These are phyloP conservation scores for Hemichromis elongatus DNA, from an alignment of 2,113 vertebrate genomes.

Conservation along the genomic window DNA sequence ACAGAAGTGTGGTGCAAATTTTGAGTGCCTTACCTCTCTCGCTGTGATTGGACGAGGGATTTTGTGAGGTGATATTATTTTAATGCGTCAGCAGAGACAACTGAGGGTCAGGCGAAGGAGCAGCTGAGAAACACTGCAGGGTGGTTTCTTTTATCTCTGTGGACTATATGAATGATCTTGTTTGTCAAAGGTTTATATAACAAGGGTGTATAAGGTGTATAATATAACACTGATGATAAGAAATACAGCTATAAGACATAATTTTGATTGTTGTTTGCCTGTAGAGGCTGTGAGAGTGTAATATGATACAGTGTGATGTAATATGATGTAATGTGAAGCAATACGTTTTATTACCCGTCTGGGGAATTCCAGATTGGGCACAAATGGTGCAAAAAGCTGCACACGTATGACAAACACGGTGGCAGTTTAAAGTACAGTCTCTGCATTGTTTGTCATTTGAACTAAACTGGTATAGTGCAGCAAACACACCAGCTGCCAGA, in stretches of 20 bases:
- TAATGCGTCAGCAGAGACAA: background rate
- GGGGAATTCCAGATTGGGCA: background rate
- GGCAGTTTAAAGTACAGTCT: background rate
- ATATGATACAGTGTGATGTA: background rate
- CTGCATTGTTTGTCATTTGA: background rate
- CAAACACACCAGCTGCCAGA: background rate
- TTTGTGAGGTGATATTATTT: background rate
- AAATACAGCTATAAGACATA: background rate
- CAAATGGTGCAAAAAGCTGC: background rate
- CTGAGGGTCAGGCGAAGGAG: background rate
- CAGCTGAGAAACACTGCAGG: background rate
- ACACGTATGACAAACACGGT: background rate
- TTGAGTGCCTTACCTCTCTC: background rate
- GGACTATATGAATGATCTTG: background rate
- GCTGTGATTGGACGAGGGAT: rapidly evolving
- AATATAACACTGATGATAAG: background rate
- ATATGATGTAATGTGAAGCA: background rate
- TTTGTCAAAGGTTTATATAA: background rate
- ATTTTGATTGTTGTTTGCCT: background rate
- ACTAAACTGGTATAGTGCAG: background rate
- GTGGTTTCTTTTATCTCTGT: background rate
- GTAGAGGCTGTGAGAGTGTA: background rate
- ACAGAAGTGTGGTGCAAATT: background rate
- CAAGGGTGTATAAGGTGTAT: no score
- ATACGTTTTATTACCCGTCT: background rate